Evolutionary conservation across 2,888 invertebrate species (phyloP), one percentile per base, ranked within the genome.

Genomic region (Agrochola litura): DNA sequence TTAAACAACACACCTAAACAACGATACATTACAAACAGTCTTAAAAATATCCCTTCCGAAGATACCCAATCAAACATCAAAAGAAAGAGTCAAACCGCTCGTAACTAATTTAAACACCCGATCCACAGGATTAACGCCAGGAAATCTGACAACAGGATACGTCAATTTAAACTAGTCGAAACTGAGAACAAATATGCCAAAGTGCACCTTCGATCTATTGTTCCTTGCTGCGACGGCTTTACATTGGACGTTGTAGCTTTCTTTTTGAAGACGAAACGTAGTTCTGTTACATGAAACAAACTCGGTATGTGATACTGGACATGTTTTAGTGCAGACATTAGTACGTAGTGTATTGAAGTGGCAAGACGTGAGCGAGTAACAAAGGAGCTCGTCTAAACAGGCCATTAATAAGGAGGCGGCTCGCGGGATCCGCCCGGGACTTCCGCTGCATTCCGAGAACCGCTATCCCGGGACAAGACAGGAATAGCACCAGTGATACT

Each of bases 341-440:
- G 86, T 89, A 88, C 88, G 89, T 89, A 87, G 87, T 81, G 91
- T 88, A 89, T 85, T 93, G 90, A 93, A 93, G 94, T 94, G 94
- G 93, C 93, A 93, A 94, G 94, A 95, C 95, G 95, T 95, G 95
- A 94, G 94, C 92, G 92, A 94, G 94, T 95, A 95, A 96, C 96
- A 95, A 96, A 96, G 95, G 95, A 95, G 94, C 93, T 92, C 93
- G 95, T 95, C 94, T 96, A 96, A 96, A 95, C 96, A 96, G 95
- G 94, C 93, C 96, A 96, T 96, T 96, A 96, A 96, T 96, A 96
- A 95, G 95, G 95, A 95, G 95, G 93, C 94, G 95, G 95, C 92
- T 93, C 92, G 92, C 92, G 92, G 91, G 94, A 92, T 93, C 92
- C 93, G 92, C 89, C 91, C 93, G 94, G 94, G 94, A 94, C 96